Conservation (phyloP, 2,113 vertebrate genomes). For the Cyphomyrus discorhynchus region DNA sequence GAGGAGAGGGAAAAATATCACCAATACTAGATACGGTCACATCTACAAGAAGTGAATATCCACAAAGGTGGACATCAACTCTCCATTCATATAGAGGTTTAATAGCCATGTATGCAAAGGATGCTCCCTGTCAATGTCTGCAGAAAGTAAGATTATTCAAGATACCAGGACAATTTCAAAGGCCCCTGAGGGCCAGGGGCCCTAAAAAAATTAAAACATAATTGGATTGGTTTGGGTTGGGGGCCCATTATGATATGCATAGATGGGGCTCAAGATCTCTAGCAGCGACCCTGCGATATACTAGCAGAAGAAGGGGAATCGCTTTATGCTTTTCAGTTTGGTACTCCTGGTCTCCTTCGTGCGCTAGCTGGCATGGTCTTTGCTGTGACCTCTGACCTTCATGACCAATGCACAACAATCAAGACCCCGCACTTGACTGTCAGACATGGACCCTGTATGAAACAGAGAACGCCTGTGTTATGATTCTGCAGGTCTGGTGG, state of each 20-base stretch:
- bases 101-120: neutral
- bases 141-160: neutral
- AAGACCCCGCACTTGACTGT: neutral
- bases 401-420: neutral
- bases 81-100: neutral
- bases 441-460: conserved; percentile 12
- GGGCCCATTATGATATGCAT: neutral
- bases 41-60: neutral
- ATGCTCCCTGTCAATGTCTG: neutral
- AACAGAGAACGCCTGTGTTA: neutral
- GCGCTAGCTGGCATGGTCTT: neutral
- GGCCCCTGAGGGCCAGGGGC: too few species aligned
- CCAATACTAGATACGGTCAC: neutral
- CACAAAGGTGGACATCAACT: neutral
- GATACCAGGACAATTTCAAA: too few species aligned
- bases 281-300: neutral
- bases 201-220: too few species aligned
- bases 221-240: too few species aligned
- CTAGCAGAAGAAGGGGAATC: neutral
- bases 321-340: neutral
- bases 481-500: neutral
- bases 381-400: neutral
- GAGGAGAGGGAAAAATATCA: neutral
- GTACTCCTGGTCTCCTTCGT: neutral
- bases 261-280: neutral